A percentile compares a stretch with the other conserved stretches of the same genome.
phyloP scores from a whole-genome alignment of 2,113 vertebrate genomes.

The Mus musculus region GRCm39 chrX:158560501-158561000 shows the following conservation, averaged over 20 bases:
- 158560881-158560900: neutral
- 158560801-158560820: conserved; percentile 32
- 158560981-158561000: neutral
- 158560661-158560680: neutral
- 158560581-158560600: neutral
- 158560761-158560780: neutral
- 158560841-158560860: neutral
- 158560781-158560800: neutral
- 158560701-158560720: neutral
- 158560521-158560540: neutral
- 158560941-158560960: neutral
- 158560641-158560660: neutral
- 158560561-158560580: neutral
- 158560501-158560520: neutral
- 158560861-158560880: conserved; percentile 14
- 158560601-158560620: neutral
- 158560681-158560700: neutral
- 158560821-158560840: neutral
- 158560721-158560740: conserved; percentile 9
- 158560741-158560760: conserved; percentile 34
- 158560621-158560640: neutral
- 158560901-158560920: conserved; percentile 9
- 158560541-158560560: neutral
- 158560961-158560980: neutral
- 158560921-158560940: neutral